Base-by-base conservation (phyloP, 2,113 vertebrate genomes). In the Rhynchomys soricoides region DNA sequence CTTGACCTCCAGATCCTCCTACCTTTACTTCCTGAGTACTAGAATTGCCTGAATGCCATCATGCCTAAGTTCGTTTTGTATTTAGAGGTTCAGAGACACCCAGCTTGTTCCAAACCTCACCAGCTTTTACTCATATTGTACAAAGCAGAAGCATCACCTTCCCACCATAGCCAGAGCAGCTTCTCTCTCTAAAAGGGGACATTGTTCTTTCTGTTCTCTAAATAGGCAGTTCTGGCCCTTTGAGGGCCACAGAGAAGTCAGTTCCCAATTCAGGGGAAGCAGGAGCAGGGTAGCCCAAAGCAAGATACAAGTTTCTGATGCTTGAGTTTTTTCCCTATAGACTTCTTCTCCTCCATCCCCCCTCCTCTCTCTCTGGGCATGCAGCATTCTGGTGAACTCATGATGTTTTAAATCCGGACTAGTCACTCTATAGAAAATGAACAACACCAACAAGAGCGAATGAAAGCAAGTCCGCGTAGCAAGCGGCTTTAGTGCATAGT, bases 161-260 rank as follows among this genome's bases (percentile, higher is more conserved):
- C n/a, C 2, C 3, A 37, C 43, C 29, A 5, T 0, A 77, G 90
- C 48, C 11, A 12, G 50, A 78, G 48, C 1, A 0, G 59, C 66
- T 62, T 62, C 90, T 97, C 43, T 87, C 82, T 95, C 89, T 64
- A 77, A 98, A 97, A 97, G 89, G 71, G 79, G 86, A 95, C 96
- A 81, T 75, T 78, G 88, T 31, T 92, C 75, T 98, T 97, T 98
- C 96, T 98, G 95, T 97, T 98, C 97, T 97, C 95, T 93, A 97
- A 97, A 97, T 81, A 96, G 86, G 40, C 86, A 82, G 17, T 43
- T 48, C 62, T 3, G 77, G 57, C 87, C 75, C 22, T 1, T 85
- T 90, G 93, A 92, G 85, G 86, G 90, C 95, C 96, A 97, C 87
- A 73, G 74, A 96, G 93, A 97, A 96, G 93, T 90, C 79, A 96